Evolutionary conservation across 1,140 invertebrate species (phyloP), one percentile per base, ranked within the genome.

Genomic region (Drosophila lacteicornis): DNA sequence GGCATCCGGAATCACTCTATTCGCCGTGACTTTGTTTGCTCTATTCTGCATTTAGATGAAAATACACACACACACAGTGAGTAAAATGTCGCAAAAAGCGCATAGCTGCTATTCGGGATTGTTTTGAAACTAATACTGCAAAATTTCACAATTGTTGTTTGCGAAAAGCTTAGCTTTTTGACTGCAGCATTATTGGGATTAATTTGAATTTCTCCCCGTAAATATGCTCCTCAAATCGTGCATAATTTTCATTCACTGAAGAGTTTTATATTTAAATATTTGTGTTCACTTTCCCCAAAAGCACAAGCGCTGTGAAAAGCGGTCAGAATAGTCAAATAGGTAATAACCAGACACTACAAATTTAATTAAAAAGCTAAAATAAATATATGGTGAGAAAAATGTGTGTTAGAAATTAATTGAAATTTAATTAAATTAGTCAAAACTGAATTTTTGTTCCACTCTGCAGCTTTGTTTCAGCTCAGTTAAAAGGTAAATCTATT

Each of bases 1-100:
- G 22, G 33, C 33, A 55, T 19, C 40, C 51, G 45, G 63, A 81
- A 75, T 82, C 70, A 63, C 67, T 77, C 63, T 60, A 75, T 86
- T 75, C 49, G 53, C 53, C 36, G 53, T 51, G 70, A 76, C 77
- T 79, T 57, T 70, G 58, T 55, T 49, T 67, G 62, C 74, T 49
- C 12, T 8, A 60, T 57, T 68, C 57, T 27, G 73, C 49, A 61
- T 78, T 69, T 61, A 45, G 57, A 73, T 61, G 47, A 71, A 17
- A n/a, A 2, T 11, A 2, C n/a, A 2, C n/a, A 40, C 33, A 3
- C 22, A 11, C 12, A 36, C 36, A 55, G 17, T 4, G 33, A 13
- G 19, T 11, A 19, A 17, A 55, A n/a, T 53, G 19, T 40, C 17
- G 3, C 30, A 36, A 36, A 13, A 36, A 22, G 19, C 38, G 33